Evolutionary conservation across 2,113 vertebrate genomes (phyloP), one percentile per base, ranked within the genome.

Genomic region (Glaucidium brasilianum): DNA sequence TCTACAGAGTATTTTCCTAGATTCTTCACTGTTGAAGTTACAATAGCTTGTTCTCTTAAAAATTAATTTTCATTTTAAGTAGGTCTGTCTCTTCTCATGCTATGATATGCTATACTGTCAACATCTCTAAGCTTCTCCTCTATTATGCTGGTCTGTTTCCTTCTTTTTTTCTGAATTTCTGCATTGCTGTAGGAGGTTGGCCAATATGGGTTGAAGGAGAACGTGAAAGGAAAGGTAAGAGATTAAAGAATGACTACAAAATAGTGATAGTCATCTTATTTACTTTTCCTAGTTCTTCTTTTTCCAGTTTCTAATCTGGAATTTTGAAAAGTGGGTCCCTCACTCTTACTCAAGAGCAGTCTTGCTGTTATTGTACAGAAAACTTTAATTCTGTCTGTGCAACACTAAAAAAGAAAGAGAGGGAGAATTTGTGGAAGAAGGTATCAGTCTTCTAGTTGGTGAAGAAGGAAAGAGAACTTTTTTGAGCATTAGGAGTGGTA

Each of bases 191-290:
- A 98, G 97, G 96, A 98, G 82, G 84, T 97, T 98, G 98, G 85
- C 98, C 98, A 97, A 21, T 98, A 93, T 98, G 97, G 97, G 96
- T 98, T 98, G 97, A 97, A 98, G 98, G 98, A 98, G 97, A 97
- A 94, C 96, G 32, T 87, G 97, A 98, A 88, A 98, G 98, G 97
- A 98, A 97, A 98, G 98, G 98, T 98, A 98, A 98, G 98, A 98
- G 87, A 97, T 85, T 64, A 80, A 98, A 97, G 68, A 93, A 96
- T 92, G 94, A 89, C 86, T 92, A 77, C 60, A 53, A 84, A 96
- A 84, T 74, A 69, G 69, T 96, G 69, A 67, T 88, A 96, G 88
- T 88, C 32, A 16, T 50, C 64, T 88, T 60, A 37, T 12, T 74
- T 96, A 84, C 60, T 86, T 96, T 88, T 49, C 82, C 82, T 84